A percentile compares a stretch with the other conserved stretches of the same genome.
These are phyloP conservation scores for Sterna hirundo DNA, from an alignment of 2,113 vertebrate species.

Conservation along the genomic window DNA sequence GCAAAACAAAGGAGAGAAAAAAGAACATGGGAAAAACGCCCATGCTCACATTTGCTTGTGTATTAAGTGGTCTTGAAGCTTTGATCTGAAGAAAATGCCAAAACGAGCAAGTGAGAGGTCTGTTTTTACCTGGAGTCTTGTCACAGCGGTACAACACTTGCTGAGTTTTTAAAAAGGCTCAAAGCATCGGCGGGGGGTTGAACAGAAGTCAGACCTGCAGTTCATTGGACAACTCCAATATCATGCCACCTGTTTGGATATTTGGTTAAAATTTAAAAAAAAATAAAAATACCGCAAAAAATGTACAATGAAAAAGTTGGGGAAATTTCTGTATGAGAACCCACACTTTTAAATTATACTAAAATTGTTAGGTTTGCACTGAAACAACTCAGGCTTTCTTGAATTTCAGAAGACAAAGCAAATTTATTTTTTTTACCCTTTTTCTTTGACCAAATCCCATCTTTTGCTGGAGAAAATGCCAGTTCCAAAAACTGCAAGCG, in stretches of 20 bases:
- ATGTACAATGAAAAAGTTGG: neutral
- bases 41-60: neutral
- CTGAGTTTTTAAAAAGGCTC: neutral
- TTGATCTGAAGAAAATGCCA: neutral
- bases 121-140: neutral
- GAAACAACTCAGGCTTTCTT: neutral
- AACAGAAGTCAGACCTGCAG: neutral
- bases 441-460: neutral
- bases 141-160: neutral
- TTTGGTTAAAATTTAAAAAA: neutral
- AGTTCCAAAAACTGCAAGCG: neutral
- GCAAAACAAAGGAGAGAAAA: neutral
- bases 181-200: neutral
- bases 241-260: neutral
- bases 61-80: neutral
- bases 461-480: neutral
- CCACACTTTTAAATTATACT: neutral
- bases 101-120: neutral
- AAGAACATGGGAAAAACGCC: neutral
- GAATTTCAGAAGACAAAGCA: neutral
- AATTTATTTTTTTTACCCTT: neutral
- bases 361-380: neutral
- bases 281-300: neutral
- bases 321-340: neutral
- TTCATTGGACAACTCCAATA: rapidly evolving